Evolutionary conservation across 1,140 invertebrate genomes (phyloP), one percentile per base, ranked within the genome.

Genomic region (Ruditapes philippinarum): DNA sequence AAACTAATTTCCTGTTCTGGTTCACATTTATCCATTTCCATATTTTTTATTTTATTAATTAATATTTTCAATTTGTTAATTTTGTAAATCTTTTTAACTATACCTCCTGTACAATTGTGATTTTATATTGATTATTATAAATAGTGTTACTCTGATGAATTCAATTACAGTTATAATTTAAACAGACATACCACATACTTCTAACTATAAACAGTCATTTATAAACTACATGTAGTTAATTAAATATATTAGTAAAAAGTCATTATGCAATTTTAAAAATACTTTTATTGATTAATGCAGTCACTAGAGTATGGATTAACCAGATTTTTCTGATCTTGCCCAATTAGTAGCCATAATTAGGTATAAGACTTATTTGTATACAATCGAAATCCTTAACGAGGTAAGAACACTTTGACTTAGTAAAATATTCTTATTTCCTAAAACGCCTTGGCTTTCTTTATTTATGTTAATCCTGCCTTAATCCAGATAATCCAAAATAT

Each of bases 1-100:
- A 78, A 78, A 54, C 74, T 54, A 51, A 78, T 31, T 12, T 78
- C 74, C 49, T 78, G 74, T 38, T 22, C 33, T 40, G 33, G 49
- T 1, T 49, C 38, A 38, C 49, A 25, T 45, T 74, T 62, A 7
- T 62, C 25, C 14, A 62, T 28, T 62, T 62, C 25, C 25, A 28
- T 62, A 1, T 62, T 62, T 62, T 1, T 19, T 57, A 57, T 11
- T 11, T 57, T 57, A 11, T 57, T 19, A 11, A 3, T 19, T 57
- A 3, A 11, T 57, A 11, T 57, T 57, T 57, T 5, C 7, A 22
- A 22, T 3, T 19, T 57, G 7, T 49, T 49, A 11, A 49, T 7
- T 49, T 49, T 49, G 17, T 49, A 11, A 7, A 17, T 49, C 17
- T 49, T 7, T 17, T 49, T 49, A 11, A 11, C 17, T 49, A 17